Evolutionary conservation across 2,113 vertebrate species (phyloP).

Genomic region (Grus americana): DNA sequence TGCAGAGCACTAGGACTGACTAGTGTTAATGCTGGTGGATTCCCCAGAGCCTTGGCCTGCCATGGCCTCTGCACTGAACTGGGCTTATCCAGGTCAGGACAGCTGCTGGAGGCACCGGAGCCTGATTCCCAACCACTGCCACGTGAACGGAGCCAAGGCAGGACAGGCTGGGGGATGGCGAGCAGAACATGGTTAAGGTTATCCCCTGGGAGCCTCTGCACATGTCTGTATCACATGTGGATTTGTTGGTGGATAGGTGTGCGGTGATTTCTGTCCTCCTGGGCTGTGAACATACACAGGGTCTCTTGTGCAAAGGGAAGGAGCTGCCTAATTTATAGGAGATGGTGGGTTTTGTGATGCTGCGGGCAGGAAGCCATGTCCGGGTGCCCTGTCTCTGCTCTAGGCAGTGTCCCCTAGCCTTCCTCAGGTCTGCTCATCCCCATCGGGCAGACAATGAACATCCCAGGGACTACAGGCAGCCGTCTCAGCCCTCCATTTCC

Average conservation of each 20-base stretch:
- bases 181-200: neutral
- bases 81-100: neutral
- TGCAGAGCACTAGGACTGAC: neutral
- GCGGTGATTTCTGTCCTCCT: neutral
- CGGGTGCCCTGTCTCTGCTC: too few species aligned
- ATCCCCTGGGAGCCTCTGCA: neutral
- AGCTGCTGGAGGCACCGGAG: neutral
- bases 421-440: neutral
- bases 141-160: neutral
- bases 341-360: neutral
- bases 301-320: neutral
- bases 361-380: neutral
- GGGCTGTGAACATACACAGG: neutral
- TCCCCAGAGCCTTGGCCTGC: neutral
- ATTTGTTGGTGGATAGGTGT: neutral
- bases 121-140: neutral
- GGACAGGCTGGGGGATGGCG: neutral
- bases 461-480: neutral
- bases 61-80: neutral
- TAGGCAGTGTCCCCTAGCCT: neutral
- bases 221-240: accelerated
- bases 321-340: neutral
- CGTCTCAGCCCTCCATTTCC: neutral
- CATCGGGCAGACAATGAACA: accelerated
- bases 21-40: neutral